Conservation (phyloP, 2,113 vertebrate species). For the Aramus guarauna region DNA sequence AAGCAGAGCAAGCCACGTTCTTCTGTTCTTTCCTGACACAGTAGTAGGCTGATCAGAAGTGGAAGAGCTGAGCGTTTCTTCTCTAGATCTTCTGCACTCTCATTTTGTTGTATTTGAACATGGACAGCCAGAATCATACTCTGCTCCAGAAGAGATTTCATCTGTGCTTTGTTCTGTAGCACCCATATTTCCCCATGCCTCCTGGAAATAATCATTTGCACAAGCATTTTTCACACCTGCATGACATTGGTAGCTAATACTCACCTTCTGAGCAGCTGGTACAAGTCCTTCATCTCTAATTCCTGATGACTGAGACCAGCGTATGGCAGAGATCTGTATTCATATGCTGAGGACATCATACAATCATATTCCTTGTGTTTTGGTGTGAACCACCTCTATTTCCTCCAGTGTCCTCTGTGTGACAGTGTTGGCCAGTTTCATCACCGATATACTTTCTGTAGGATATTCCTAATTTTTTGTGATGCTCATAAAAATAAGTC, state of each 20-base stretch:
- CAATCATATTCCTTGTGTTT: neutral
- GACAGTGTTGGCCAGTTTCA: neutral
- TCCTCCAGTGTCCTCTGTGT: neutral
- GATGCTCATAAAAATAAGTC: neutral
- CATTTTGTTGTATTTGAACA: fast-evolving
- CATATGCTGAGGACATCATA: neutral
- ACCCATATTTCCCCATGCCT: neutral
- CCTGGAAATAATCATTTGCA: neutral
- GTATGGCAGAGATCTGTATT: neutral
- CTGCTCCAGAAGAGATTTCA: neutral
- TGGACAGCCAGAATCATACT: neutral
- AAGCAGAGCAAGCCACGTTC: neutral
- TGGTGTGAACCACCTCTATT: neutral
- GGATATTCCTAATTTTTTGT: neutral
- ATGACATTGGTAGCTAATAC: neutral
- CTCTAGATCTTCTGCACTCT: neutral
- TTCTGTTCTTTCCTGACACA: neutral
- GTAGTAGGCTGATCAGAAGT: neutral
- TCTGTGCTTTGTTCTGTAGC: neutral
- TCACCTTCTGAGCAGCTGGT: neutral
- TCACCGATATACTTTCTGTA: neutral
- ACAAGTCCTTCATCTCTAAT: neutral
- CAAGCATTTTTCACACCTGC: neutral
- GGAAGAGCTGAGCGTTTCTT: neutral
- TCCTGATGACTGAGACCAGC: neutral